Base-by-base conservation (phyloP, 2,113 vertebrate species). In the Rattus norvegicus region DNA sequence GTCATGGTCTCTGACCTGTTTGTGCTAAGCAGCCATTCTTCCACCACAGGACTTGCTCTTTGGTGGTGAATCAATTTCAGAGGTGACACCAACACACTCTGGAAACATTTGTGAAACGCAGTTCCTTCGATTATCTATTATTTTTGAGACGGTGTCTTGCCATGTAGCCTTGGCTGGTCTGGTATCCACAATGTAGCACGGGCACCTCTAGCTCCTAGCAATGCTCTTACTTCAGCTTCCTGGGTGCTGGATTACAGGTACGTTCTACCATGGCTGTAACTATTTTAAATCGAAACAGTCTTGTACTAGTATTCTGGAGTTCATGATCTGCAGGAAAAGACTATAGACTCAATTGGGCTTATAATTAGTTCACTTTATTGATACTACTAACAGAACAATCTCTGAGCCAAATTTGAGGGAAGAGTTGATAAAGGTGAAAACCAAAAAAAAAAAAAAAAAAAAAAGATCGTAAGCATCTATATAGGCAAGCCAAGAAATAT, bases 31-130 rank as follows among this genome's bases (percentile, higher is more conserved):
- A 61, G 47, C 65, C 49, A 90, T 59, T 91, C 63, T 13, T 92
- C 39, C 14, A 93, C 36, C 30, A 43, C 12, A 47, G 86, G 52
- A 69, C 39, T 80, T 88, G 83, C 61, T 39, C 69, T 85, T 63
- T 91, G 85, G 67, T 33, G 24, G 54, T 92, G 49, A 96, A 92
- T 63, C 92, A 83, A 79, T 54, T 9, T 69, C 39, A 88, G 47
- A 94, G 67, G 69, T 49, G n/a, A n/a, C 9, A 77, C 28, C 80
- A 17, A 91, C 36, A 22, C 85, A 86, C 7, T 88, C 89, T 92
- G 75, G 76, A 69, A 91, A 77, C 19, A 86, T 77, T 91, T 28
- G 73, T 77, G 47, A 93, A 93, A 83, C 16, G 90, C 95, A 86
- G 85, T 81, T 54, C 11, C 67, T 63, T 87, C 30, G 84, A 59